Evolutionary conservation across 2,797 vertebrate genomes (phyloP), one percentile per base, ranked within the genome.

Genomic region (Pangasius sanitwongsei): DNA sequence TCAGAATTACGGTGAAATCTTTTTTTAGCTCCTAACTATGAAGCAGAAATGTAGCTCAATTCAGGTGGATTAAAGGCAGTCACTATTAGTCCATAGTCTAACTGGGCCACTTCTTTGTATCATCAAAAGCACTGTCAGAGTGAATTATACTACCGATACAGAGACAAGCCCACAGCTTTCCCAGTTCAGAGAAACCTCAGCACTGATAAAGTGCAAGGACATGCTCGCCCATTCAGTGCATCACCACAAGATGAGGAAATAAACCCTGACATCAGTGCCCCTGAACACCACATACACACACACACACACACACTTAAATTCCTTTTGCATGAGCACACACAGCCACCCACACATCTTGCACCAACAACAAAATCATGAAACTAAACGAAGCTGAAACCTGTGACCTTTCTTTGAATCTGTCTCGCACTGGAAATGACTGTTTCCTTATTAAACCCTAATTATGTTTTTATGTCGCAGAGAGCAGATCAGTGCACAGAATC

Each of bases 401-500:
- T 88, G 89, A 93, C 92, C 90, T 92, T 92, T 90, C 72, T 82
- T 86, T 88, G 80, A 84, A 80, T 87, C 57, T 67, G 74, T 90
- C 89, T 86, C 81, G 55, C 80, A 89, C 83, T 92, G 91, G 89
- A 93, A 93, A 92, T 92, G 89, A 91, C 92, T 90, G 89, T 92
- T 94, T 92, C 91, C 91, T 93, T 93, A 91, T 92, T 90, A 92
- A 92, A 91, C 86, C 92, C 90, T 94, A 93, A 93, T 93, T 93
- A 92, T 93, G 92, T 94, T 94, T 93, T 91, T 95, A 93, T 94
- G 93, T 92, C 88, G 92, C 94, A 95, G 91, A 94, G 93, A 94
- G 93, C 93, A 94, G 94, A 95, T 95, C 95, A 93, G 93, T 92
- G 91, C 92, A 93, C 93, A 93, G 93, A 95, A 95, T 94, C 94